Percentiles rank a stretch among this genome's conserved stretches.
Conservation (phyloP, 2,113 vertebrate species). For the Cariama cristata region DNA sequence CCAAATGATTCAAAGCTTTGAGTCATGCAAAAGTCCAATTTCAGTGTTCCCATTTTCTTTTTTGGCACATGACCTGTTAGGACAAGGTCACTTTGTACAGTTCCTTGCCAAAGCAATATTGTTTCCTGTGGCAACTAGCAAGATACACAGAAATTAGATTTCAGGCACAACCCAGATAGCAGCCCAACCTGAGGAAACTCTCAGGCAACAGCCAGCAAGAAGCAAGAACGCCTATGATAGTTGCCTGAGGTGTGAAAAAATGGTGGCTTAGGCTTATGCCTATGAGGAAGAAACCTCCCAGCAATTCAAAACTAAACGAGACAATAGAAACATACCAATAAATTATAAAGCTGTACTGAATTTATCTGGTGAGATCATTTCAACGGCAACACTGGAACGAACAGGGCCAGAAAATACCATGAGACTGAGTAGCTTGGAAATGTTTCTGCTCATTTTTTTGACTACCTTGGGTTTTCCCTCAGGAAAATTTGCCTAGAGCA, state of each 20-base stretch:
- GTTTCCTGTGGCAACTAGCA: neutral
- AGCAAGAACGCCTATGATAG: neutral
- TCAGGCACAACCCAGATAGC: neutral
- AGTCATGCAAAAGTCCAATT: neutral
- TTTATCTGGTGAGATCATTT: neutral
- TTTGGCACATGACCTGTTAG: neutral
- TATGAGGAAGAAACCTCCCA: neutral
- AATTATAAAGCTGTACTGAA: neutral
- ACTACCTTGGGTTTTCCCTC: neutral
- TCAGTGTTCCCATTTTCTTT: neutral
- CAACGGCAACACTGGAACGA: neutral
- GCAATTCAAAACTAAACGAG: neutral
- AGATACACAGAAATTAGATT: neutral
- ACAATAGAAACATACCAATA: neutral
- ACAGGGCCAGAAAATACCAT: neutral
- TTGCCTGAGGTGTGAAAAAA: neutral
- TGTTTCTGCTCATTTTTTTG: neutral
- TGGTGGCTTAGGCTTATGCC: neutral
- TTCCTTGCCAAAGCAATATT: neutral
- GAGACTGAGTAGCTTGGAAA: neutral
- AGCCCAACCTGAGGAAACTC: neutral
- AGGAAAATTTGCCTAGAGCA: neutral
- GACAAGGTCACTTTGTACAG: neutral
- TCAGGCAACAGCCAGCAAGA: neutral
- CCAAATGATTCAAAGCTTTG: neutral